Percentiles rank a stretch among this genome's conserved stretches.
phyloP scores from a whole-genome alignment of 2,888 invertebrate genomes.

The Hofmannophila pseudospretella region DNA sequence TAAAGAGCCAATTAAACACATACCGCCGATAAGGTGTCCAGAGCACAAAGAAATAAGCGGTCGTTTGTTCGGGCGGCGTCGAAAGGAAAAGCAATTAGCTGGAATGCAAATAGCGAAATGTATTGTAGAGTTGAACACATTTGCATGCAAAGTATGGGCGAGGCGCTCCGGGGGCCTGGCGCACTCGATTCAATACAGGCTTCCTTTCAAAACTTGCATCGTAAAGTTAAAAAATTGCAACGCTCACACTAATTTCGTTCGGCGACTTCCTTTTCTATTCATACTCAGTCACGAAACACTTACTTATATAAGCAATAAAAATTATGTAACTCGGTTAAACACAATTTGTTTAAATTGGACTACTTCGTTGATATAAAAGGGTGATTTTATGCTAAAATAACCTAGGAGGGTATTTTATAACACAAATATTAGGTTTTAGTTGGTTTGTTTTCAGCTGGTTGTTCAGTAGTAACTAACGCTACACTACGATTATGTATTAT shows the following conservation, averaged over 20 bases:
- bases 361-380: not conserved
- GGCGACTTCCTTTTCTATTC: not conserved
- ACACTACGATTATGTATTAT: no score
- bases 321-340: not conserved
- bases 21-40: constrained; percentile 42
- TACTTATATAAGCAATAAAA: not conserved
- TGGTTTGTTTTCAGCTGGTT: no score
- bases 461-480: no score
- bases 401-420: no score
- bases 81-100: constrained; percentile 72
- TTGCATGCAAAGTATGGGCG: constrained; percentile 60
- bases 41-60: constrained; percentile 46
- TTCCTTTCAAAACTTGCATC: constrained; percentile 47
- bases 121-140: constrained; percentile 60
- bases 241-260: constrained; percentile 18
- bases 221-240: constrained; percentile 42
- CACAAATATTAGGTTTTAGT: no score
- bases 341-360: not conserved
- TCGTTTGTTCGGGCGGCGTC: constrained; percentile 45
- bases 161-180: constrained; percentile 39
- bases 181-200: constrained; percentile 34
- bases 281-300: not conserved
- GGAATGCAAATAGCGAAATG: constrained; percentile 63
- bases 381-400: no score
- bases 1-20: constrained; percentile 22